These are phyloP conservation scores for Amyelois transitella DNA, from an alignment of 1,140 invertebrate species.

Conservation along the genomic window DNA sequence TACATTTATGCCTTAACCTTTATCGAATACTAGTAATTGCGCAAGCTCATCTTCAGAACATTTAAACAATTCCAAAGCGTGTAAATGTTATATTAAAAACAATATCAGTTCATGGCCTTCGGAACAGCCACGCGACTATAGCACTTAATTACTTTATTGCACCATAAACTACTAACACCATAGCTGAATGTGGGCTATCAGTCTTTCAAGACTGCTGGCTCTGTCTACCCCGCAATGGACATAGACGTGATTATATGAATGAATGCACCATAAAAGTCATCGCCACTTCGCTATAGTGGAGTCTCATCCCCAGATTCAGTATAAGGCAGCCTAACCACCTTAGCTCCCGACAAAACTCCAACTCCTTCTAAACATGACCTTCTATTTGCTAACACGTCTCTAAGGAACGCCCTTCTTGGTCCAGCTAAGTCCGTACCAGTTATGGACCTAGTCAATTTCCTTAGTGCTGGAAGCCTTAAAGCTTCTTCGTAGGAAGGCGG, in stretches of 20 bases:
- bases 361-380: slow-evolving; percentile 70
- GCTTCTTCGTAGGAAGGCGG: slow-evolving; percentile 74
- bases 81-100: slow-evolving; percentile 28
- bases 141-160: slow-evolving; percentile 48
- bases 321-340: slow-evolving; percentile 53
- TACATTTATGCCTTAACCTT: slow-evolving; percentile 2
- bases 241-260: too few relatives aligned
- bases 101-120: slow-evolving; percentile 20
- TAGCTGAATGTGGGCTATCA: too few relatives aligned
- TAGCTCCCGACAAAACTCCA: slow-evolving; percentile 54
- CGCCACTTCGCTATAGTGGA: slow-evolving; percentile 47
- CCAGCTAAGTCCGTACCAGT: slow-evolving; percentile 64
- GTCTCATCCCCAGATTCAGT: slow-evolving; percentile 60
- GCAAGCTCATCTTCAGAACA: slow-evolving; percentile 32
- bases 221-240: too few relatives aligned
- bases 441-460: slow-evolving; percentile 72
- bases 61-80: slow-evolving; percentile 36
- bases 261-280: slow-evolving; percentile 41
- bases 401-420: slow-evolving; percentile 61
- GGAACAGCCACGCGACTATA: slow-evolving; percentile 3
- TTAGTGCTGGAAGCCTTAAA: slow-evolving; percentile 70
- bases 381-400: slow-evolving; percentile 69
- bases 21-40: slow-evolving; percentile 19
- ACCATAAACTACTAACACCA: too few relatives aligned
- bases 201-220: too few relatives aligned